These are phyloP conservation scores for Eupithecia tripunctaria DNA, from an alignment of 2,888 invertebrate species.

Conservation along the genomic window DNA sequence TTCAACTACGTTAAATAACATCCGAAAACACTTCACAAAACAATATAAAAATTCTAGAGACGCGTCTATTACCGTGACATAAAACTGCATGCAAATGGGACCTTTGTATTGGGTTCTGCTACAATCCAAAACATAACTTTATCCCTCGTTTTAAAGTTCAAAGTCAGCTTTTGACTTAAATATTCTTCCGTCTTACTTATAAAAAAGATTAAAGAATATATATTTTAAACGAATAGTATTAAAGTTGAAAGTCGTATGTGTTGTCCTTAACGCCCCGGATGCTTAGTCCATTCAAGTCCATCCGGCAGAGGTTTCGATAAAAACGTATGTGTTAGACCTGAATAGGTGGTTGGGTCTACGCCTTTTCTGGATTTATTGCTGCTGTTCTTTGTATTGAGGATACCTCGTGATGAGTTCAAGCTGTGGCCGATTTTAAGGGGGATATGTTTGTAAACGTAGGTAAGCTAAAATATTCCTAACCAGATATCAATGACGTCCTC, in stretches of 20 bases:
- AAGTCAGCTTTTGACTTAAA: not conserved
- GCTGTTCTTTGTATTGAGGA: constrained; percentile 31
- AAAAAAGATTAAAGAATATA: not conserved
- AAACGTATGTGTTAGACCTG: constrained; percentile 38
- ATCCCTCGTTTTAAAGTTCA: not conserved
- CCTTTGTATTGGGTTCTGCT: not conserved
- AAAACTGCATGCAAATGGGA: not conserved
- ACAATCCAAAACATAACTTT: not conserved
- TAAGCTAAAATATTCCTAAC: too few relatives aligned
- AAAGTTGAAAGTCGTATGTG: constrained; percentile 1
- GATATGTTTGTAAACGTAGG: too few relatives aligned
- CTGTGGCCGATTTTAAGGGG: constrained; percentile 7
- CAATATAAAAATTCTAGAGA: constrained; percentile 10
- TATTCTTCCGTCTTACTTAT: not conserved
- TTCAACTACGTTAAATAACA: constrained; percentile 1
- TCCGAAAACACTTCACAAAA: constrained; percentile 7
- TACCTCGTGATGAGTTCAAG: constrained; percentile 5
- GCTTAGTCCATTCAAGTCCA: constrained; percentile 3
- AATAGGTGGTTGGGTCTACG: constrained; percentile 34
- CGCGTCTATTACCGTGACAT: not conserved
- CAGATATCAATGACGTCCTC: too few relatives aligned
- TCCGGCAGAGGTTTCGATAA: constrained; percentile 3
- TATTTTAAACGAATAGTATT: not conserved
- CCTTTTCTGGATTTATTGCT: constrained; percentile 40
- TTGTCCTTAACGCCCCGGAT: not conserved